A percentile compares a stretch with the other conserved stretches of the same genome.
Conservation (phyloP, 2,113 vertebrate species). For the Callopanchax toddi region DNA sequence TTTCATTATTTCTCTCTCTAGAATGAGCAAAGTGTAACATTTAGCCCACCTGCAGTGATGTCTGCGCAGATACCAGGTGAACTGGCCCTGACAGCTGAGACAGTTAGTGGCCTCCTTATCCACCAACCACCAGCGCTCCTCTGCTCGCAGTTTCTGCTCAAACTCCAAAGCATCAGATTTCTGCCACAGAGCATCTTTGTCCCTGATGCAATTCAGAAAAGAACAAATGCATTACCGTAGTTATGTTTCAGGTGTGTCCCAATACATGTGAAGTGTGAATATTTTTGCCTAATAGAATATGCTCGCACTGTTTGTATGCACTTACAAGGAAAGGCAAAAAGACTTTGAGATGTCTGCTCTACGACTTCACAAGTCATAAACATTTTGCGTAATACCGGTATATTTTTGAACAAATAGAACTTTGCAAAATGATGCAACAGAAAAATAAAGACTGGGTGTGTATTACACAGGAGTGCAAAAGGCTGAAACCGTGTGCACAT, state of each 20-base stretch:
- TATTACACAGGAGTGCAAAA: slow-evolving; percentile 3
- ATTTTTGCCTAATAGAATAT: neutral
- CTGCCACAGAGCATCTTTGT: slow-evolving; percentile 97
- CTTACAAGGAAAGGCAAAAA: neutral
- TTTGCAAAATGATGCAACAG: neutral
- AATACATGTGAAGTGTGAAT: too few relatives aligned
- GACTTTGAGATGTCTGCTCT: too few relatives aligned
- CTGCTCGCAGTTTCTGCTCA: slow-evolving; percentile 91
- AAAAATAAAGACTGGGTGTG: slow-evolving; percentile 14
- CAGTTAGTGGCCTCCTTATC: slow-evolving; percentile 87
- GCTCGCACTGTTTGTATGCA: neutral
- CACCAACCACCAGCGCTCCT: slow-evolving; percentile 87
- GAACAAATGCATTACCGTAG: too few relatives aligned
- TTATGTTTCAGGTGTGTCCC: too few relatives aligned
- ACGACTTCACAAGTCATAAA: too few relatives aligned
- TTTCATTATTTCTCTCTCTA: neutral
- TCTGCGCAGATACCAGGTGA: slow-evolving; percentile 92
- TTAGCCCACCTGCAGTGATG: slow-evolving; percentile 92
- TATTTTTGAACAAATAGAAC: neutral
- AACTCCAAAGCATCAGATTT: slow-evolving; percentile 96
- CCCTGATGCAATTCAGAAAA: slow-evolving; percentile 76
- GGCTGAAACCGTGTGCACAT: slow-evolving; percentile 8
- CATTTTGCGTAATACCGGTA: neutral
- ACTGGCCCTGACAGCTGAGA: slow-evolving; percentile 87
- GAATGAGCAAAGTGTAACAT: neutral